phyloP scores from a whole-genome alignment of 1,140 invertebrate species.

The Drosophila lacteicornis region DNA sequence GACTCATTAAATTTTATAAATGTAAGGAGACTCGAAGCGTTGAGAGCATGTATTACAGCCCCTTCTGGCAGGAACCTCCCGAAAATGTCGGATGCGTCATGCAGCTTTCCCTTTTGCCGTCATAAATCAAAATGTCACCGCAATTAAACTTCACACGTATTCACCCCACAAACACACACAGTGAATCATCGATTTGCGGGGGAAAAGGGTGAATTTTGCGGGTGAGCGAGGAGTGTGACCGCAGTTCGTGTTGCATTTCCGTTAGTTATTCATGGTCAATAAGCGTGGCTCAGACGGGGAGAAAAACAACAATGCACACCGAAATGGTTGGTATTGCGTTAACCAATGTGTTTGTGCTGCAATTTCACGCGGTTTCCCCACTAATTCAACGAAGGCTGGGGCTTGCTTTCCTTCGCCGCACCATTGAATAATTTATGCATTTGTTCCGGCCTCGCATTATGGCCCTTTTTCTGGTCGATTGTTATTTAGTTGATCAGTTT shows the following conservation, averaged over 20 bases:
- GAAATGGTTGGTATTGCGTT: conserved; percentile 29
- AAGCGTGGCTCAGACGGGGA: conserved; percentile 35
- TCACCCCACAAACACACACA: conserved; percentile 5
- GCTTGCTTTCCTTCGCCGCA: conserved; percentile 31
- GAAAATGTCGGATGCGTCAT: conserved; percentile 15
- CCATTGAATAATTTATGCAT: conserved; percentile 55
- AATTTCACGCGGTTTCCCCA: conserved; percentile 52
- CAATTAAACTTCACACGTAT: conserved; percentile 53
- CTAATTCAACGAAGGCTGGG: conserved; percentile 17
- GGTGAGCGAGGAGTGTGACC: conserved; percentile 23
- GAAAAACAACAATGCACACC: conserved; percentile 14
- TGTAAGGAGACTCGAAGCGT: not conserved
- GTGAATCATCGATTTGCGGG: conserved; percentile 46
- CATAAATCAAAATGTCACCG: conserved; percentile 72
- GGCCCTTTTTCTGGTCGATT: conserved; percentile 68
- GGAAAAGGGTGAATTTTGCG: not conserved
- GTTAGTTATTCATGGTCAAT: conserved; percentile 75
- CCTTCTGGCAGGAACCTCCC: not conserved
- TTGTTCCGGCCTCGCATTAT: conserved; percentile 54
- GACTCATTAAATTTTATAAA: not conserved
- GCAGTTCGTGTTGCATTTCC: conserved; percentile 66
- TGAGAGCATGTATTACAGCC: not conserved
- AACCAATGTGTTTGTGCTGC: conserved; percentile 68
- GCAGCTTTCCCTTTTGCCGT: conserved; percentile 36
- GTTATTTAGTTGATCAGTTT: conserved; percentile 79